Conservation (phyloP, 2,888 invertebrate species). For the Sympetrum striolatum region DNA sequence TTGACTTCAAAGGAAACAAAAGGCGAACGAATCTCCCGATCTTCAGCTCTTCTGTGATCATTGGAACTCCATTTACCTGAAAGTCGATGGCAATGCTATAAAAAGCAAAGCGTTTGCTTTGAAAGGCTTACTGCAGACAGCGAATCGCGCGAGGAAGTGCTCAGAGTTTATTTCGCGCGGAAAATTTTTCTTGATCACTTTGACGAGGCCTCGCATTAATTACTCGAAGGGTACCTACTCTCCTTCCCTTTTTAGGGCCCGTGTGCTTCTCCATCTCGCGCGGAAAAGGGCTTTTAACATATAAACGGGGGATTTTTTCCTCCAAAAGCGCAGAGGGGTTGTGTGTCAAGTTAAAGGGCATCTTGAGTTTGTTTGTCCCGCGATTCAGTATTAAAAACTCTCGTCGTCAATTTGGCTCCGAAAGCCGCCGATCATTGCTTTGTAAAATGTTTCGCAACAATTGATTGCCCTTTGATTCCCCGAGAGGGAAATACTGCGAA, state of each 20-base stretch:
- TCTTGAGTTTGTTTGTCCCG: not conserved
- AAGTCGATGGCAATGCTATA: too few species aligned
- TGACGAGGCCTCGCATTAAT: not conserved
- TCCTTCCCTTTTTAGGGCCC: not conserved
- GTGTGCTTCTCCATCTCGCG: not conserved
- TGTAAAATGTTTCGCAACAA: not conserved
- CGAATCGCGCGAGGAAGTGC: too few species aligned
- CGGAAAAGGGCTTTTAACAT: not conserved
- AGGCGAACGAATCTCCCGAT: too few species aligned
- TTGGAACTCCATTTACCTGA: too few species aligned
- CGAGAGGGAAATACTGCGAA: not conserved
- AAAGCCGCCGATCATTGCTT: not conserved
- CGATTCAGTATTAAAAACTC: not conserved
- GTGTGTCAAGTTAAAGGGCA: not conserved
- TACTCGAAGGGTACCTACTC: not conserved
- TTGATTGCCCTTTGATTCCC: not conserved
- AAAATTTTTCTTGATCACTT: not conserved
- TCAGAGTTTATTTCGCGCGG: too few species aligned
- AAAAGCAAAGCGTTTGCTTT: too few species aligned
- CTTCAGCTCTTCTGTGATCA: too few species aligned
- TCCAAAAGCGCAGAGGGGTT: not conserved
- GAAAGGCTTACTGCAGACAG: too few species aligned
- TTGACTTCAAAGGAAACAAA: too few species aligned
- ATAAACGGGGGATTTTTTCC: not conserved
- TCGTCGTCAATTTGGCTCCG: not conserved